Base-by-base conservation (phyloP, 1,140 invertebrate species). In the Nymphalis io region DNA sequence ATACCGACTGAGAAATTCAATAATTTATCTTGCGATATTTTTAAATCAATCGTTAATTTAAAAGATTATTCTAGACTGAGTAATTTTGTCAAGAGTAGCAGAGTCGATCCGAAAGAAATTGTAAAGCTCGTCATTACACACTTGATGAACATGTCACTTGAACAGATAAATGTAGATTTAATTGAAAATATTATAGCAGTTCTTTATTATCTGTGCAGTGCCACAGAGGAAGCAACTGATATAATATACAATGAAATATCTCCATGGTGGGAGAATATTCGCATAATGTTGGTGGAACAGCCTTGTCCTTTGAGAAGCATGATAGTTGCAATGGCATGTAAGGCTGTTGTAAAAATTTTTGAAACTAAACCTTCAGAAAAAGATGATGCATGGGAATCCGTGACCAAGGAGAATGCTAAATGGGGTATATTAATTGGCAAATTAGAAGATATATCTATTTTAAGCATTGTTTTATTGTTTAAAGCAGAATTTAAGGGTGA, bases 391-490 rank as follows among this genome's bases (percentile, higher is more conserved):
- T 98, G 96, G 96, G 97, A 98, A 88, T 95, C 95, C 66, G 93
- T 98, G 18, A 96, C 96, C 15, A 94, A 96, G 70, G 97, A 98
- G 82, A 94, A 95, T 74, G 95, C 96, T 66, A 94, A 96, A 82
- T 98, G 98, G 96, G 95, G 95, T 20, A 85, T 97, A 33, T 88
- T 98, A 10, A 95, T 97, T 20, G 96, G 95, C 68, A 98, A 98
- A 92, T 92, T 98, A 66, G 97, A 98, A 85, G 97, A 98, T 88
- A 94, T 98, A 42, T 94, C 96, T 5, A 93, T 96, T 59, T 88
- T 99, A 5, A 95, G 95, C 76, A 94, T 95, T 44, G 92, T 95
- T 60, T 83, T 96, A 39, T 93, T 94, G 85, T 95, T 92, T 80
- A 93, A 92, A 78, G 85, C 89, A 13, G 78, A 83, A 68, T 82